Base-by-base conservation (phyloP, 2,888 invertebrate species). In the Punctoribates punctum region DNA sequence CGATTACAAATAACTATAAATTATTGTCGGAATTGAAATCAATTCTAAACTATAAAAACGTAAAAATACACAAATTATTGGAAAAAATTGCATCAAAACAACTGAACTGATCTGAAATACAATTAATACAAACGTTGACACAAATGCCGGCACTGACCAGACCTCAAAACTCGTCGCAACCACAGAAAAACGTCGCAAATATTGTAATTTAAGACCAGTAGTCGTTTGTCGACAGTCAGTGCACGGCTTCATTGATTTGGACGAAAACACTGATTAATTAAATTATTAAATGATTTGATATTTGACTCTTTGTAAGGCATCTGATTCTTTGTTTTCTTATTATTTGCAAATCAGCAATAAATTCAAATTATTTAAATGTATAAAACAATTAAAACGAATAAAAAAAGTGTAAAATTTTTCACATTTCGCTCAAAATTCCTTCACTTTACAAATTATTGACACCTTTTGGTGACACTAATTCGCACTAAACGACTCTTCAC, bases 271-370 rank as follows among this genome's bases (percentile, higher is more conserved):
- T 20, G 70, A 11, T 29, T 38, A 23, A 34, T 34, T 67, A 8
- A 57, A 29, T 34, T 27, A 65, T 65, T 65, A 29, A 29, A 65
- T 65, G 29, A 48, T 48, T 23, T 38, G 42, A 57, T 23, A 57
- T 23, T 57, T 15, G 25, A 62, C 34, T 38, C 70, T 70, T 46
- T 70, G 70, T 70, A 70, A 25, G 60, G 60, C 62, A 65, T 65
- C 62, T 65, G 29, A 38, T n/a, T 46, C 70, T 70, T 70, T 70
- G 20, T 70, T 67, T 38, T 70, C 42, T 70, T 70, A 38, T 42
- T 42, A 70, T 70, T 70, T 70, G 70, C 70, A 70, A 70, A 42
- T 70, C 70, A 70, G 70, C 70, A 70, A 70, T 70, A 70, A 70
- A 70, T 42, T 42, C 20, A 34, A 65, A 57, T 34, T 65, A 65